Conservation (phyloP, 2,797 vertebrate species). For the Emydoidea blandingii region DNA sequence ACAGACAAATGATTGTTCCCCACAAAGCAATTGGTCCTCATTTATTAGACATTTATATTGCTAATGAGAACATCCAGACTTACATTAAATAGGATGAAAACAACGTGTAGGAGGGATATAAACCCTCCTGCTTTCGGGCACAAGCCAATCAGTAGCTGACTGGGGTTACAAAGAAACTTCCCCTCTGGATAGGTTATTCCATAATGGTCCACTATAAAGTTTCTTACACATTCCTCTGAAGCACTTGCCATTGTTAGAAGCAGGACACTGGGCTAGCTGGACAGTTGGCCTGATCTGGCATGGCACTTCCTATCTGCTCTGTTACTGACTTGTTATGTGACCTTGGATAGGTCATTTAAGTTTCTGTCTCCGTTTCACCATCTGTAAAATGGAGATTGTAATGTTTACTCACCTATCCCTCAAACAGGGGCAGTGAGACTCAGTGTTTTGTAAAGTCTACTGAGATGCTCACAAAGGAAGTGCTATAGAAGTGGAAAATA, state of each 20-base stretch:
- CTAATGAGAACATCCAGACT: not conserved
- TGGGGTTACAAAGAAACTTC: not conserved
- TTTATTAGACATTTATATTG: not conserved
- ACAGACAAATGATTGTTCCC: not conserved
- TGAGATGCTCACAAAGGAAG: not conserved
- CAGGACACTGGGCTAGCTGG: not conserved
- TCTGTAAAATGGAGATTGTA: not conserved
- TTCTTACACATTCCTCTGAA: not conserved
- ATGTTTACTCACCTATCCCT: not conserved
- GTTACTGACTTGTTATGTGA: not conserved
- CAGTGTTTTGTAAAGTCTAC: not conserved
- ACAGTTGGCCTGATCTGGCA: too few relatives aligned
- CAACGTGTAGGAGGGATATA: not conserved
- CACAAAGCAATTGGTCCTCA: not conserved
- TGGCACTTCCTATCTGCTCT: not conserved
- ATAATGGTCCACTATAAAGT: not conserved
- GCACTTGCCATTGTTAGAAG: not conserved
- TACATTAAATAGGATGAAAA: not conserved
- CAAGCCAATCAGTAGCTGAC: not conserved
- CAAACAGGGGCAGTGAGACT: not conserved
- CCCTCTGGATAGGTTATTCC: not conserved
- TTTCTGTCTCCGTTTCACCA: not conserved
- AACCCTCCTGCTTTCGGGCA: fast-evolving
- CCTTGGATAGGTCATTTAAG: not conserved
- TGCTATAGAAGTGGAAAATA: not conserved